A percentile compares a stretch with the other conserved stretches of the same genome.
Conservation (phyloP, 2,888 invertebrate genomes). For the Brachylomia viminalis region DNA sequence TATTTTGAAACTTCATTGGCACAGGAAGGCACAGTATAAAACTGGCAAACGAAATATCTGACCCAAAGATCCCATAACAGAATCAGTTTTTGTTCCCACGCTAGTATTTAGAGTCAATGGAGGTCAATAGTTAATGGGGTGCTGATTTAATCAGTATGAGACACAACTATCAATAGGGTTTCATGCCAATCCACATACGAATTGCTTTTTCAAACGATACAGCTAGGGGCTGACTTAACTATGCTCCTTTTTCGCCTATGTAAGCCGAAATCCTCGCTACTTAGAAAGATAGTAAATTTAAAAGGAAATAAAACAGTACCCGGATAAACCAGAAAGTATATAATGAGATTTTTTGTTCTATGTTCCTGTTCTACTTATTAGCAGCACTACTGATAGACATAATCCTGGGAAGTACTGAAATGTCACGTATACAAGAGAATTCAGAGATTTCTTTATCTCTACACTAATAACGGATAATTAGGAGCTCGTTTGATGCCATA, state of each 20-base stretch:
- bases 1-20: not conserved
- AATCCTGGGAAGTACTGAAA: conserved; percentile 33
- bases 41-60: not conserved
- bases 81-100: conserved; percentile 46
- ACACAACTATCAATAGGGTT: conserved; percentile 30
- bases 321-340: not conserved
- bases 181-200: not conserved
- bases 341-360: conserved; percentile 1
- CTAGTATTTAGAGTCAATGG: conserved; percentile 42
- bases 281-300: conserved; percentile 17
- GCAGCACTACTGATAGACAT: conserved; percentile 12
- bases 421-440: conserved; percentile 28
- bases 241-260: conserved; percentile 13
- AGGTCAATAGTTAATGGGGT: conserved; percentile 42
- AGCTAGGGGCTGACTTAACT: not conserved
- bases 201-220: not conserved
- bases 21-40: no score
- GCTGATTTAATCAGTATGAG: conserved; percentile 51
- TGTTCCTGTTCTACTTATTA: conserved; percentile 11
- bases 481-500: conserved; percentile 6
- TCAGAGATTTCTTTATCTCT: conserved; percentile 13
- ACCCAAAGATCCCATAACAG: conserved; percentile 2
- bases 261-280: conserved; percentile 10
- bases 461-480: conserved; percentile 38
- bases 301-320: conserved; percentile 19